A percentile compares a stretch with the other conserved stretches of the same genome.
Conservation (phyloP, 1,140 invertebrate species). For the Aphelenchoides besseyi region DNA sequence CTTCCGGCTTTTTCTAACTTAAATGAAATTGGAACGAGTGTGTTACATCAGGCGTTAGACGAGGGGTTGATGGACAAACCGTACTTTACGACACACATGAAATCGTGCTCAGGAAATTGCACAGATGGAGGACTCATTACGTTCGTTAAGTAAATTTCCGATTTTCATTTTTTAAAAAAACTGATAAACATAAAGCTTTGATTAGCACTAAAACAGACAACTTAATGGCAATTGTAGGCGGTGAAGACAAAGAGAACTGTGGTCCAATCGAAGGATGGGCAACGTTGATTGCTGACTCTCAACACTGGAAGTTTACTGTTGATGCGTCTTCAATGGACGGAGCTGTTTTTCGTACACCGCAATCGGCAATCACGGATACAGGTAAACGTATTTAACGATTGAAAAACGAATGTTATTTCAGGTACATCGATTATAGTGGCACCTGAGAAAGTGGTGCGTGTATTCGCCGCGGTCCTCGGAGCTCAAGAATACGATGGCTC, state of each 20-base stretch:
- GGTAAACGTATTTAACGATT: not conserved
- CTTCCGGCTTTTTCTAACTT: not conserved
- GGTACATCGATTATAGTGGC: slow-evolving; percentile 6
- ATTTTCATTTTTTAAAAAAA: not conserved
- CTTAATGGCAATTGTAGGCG: no score
- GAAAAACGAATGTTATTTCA: not conserved
- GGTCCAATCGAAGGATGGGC: slow-evolving; percentile 8
- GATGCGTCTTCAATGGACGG: slow-evolving; percentile 1
- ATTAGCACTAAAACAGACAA: no score
- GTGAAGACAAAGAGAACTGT: slow-evolving; percentile 22
- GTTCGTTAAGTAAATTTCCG: not conserved
- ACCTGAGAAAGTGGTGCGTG: not conserved
- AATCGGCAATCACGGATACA: not conserved
- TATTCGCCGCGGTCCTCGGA: slow-evolving; percentile 4
- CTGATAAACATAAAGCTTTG: not conserved
- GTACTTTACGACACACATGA: not conserved
- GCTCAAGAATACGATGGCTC: slow-evolving; percentile 8
- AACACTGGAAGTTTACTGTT: slow-evolving; percentile 11
- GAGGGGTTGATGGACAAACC: slow-evolving; percentile 7
- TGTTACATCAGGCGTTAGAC: not conserved
- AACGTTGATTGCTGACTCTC: not conserved
- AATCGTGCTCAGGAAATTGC: slow-evolving; percentile 4
- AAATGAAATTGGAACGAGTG: not conserved
- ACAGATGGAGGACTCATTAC: slow-evolving; percentile 8
- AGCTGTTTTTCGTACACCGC: not conserved